Conservation (phyloP, 2,888 invertebrate genomes). For the Oscheius sp. region DNA sequence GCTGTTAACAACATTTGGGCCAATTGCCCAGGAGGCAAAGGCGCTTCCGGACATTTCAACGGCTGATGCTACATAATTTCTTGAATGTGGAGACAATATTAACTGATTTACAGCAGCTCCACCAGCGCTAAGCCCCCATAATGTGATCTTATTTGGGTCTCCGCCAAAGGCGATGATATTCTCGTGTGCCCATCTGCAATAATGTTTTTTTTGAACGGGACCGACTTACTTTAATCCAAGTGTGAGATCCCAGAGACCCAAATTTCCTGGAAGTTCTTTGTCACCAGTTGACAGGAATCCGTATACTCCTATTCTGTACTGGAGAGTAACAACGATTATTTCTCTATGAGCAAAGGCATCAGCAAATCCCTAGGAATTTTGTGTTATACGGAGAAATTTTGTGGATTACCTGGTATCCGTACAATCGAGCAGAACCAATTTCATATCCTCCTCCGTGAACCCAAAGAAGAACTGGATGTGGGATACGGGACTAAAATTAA, state of each 20-base stretch:
- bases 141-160: conserved; percentile 47
- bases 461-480: conserved; percentile 33
- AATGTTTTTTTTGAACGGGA: not conserved
- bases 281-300: conserved; percentile 57
- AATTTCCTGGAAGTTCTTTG: conserved; percentile 47
- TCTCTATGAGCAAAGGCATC: conserved; percentile 44
- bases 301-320: conserved; percentile 52
- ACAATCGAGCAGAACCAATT: conserved; percentile 33
- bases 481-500: not conserved
- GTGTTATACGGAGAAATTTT: too few relatives aligned
- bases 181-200: conserved; percentile 44
- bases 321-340: conserved; percentile 55
- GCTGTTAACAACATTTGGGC: conserved; percentile 25
- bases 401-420: conserved; percentile 38
- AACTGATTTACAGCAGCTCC: conserved; percentile 43
- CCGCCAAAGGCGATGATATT: conserved; percentile 53
- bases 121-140: conserved; percentile 55
- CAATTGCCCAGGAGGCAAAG: conserved; percentile 46
- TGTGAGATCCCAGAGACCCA: conserved; percentile 56
- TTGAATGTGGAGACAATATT: conserved; percentile 41
- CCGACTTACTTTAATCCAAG: conserved; percentile 41
- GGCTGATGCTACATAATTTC: conserved; percentile 32
- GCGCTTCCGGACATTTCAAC: conserved; percentile 56
- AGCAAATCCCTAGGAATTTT: conserved; percentile 42
- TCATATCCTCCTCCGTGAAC: conserved; percentile 39